Evolutionary conservation across 2,113 vertebrate species (phyloP), one percentile per base, ranked within the genome.

Genomic region (Calidris pugnax): DNA sequence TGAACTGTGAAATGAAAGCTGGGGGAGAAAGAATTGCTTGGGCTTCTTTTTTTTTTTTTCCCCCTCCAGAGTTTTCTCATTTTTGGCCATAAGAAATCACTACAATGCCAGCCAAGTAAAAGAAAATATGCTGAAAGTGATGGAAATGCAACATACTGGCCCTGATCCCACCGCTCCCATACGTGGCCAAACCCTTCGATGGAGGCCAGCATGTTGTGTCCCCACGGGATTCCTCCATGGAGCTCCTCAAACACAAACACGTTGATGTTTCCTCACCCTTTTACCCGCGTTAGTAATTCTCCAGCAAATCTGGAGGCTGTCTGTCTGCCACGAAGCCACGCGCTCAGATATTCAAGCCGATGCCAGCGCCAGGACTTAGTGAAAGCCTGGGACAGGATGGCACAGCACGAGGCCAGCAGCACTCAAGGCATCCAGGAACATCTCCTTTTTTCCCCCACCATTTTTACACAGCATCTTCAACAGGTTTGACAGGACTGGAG

Each of bases 1-100:
- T 79, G 77, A 93, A 60, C 60, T 68, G 83, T 35, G 68, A 94
- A 93, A 94, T 55, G n/a, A 79, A 94, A 87, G 28, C 66, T 50
- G 35, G 0, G 2, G 59, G 15, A 81, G 27, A 80, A 90, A 74
- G 55, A 63, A 90, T 39, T 79, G 43, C 24, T 66, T 32, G 16
- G 37, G 41, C 12, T 57, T 87, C 48, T 60, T 18, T 55, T 56
- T 56, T 56, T n/a, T 51, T 17, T 3, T n/a, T 21, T 22, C 32
- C 20, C 7, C 3, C 3, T 2, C 6, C n/a, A 27, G 37, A 43
- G 24, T 73, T 92, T 77, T 60, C 59, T 74, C 50, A 35, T 75
- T 87, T 77, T 75, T 10, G 35, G 10, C 68, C 53, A 2, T 20
- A 43, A 90, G 56, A 81, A 74, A 59, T 28, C 30, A 35, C 60